Base-by-base conservation (phyloP, 2,113 vertebrate genomes). In the Tinamus guttatus region DNA sequence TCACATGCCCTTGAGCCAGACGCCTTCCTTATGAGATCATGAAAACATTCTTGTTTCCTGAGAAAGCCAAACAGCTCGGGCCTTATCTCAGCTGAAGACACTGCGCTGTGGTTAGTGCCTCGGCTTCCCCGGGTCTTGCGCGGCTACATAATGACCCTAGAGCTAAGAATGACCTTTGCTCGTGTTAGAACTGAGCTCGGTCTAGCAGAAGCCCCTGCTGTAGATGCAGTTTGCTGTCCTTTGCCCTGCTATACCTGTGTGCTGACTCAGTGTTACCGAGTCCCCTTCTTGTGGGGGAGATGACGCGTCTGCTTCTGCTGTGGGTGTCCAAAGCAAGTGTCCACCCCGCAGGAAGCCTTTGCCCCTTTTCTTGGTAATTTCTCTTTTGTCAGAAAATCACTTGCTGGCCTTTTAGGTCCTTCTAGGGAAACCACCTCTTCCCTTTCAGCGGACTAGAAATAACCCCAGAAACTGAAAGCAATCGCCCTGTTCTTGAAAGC, bases 401-500 rank as follows among this genome's bases (percentile, higher is more conserved):
- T 52, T 14, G 70, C 30, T 94, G 65, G 83, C 77, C 83, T 87
- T 1, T 1, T 21, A 22, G 18, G 1, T 78, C 74, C 65, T 88
- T 90, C 73, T 73, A 87, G 43, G 84, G 41, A 89, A 89, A 89
- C 59, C 73, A 74, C 49, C 43, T 47, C 73, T 45, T 93, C 78
- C 74, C 41, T 94, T 89, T 85, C 75, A 89, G 91, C 80, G 67
- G 77, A 80, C 47, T 77, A 78, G 82, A 75, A 94, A 77, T 54
- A 76, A 65, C 54, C 34, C 36, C 1, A 2, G 63, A 51, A 97
- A 76, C 56, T 3, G 69, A 96, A 97, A 95, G 82, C 56, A 58
- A 32, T 62, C 67, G 85, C 68, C 25, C 59, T 45, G n/a, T 85
- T 96, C 68, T 81, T 56, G 95, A 88, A 97, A 97, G 77, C 95